Percentiles rank a stretch among this genome's conserved stretches.
Evolutionary conservation across 2,113 vertebrate genomes (phyloP).

Genomic region (Istiophorus platypterus): DNA sequence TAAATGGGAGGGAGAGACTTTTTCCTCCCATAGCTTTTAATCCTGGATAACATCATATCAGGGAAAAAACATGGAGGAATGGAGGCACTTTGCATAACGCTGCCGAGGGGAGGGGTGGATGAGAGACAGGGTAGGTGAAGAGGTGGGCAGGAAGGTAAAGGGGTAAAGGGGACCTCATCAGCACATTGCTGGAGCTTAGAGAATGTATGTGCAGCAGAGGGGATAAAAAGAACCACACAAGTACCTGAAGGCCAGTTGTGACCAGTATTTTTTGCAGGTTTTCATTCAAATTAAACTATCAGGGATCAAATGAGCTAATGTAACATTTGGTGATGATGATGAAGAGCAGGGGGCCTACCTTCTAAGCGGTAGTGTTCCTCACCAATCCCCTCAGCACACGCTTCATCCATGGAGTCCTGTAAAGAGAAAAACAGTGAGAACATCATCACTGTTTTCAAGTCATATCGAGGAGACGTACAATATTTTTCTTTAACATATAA

Average conservation of each 20-base stretch:
- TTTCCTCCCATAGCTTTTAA: conserved; percentile 85
- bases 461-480: conserved; percentile 29
- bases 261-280: background rate
- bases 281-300: conserved; percentile 17
- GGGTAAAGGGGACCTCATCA: conserved; percentile 61
- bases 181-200: conserved; percentile 59
- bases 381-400: conserved; percentile 87
- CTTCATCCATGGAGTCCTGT: conserved; percentile 90
- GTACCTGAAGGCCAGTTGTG: background rate
- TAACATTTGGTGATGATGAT: background rate
- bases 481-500: conserved; percentile 55
- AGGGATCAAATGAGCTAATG: background rate
- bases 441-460: conserved; percentile 37
- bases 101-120: conserved; percentile 35
- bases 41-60: conserved; percentile 79
- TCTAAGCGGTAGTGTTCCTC: conserved; percentile 95
- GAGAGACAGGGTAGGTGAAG: conserved; percentile 45
- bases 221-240: conserved; percentile 26
- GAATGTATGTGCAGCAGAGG: conserved; percentile 37
- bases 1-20: conserved; percentile 68
- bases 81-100: conserved; percentile 59
- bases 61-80: conserved; percentile 62
- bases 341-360: conserved; percentile 84
- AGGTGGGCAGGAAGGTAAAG: conserved; percentile 49
- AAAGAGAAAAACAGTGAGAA: conserved; percentile 50